phyloP scores from a whole-genome alignment of 2,888 invertebrate species.

The Hirtodrosophila cameraria region DNA sequence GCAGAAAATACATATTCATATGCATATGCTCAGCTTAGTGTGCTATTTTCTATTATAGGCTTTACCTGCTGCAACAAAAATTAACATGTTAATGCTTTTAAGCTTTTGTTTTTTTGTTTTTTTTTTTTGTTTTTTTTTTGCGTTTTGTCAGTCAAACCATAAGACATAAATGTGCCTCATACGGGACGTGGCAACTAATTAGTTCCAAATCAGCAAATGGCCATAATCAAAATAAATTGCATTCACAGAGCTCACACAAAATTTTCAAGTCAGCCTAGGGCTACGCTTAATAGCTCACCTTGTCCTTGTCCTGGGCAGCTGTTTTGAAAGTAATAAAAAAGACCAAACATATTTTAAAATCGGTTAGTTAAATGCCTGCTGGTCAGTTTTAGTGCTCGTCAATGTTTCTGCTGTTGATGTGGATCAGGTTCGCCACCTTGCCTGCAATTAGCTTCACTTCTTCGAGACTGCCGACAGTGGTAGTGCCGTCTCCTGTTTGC shows the following conservation, averaged over 20 bases:
- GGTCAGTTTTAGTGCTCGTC: constrained; percentile 59
- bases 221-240: constrained; percentile 81
- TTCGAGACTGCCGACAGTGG: constrained; percentile 25
- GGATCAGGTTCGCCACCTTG: constrained; percentile 29
- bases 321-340: constrained; percentile 59
- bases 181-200: constrained; percentile 62
- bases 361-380: constrained; percentile 76
- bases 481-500: constrained; percentile 2
- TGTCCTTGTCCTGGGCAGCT: constrained; percentile 40
- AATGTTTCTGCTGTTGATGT: constrained; percentile 21
- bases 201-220: constrained; percentile 81
- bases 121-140: no score
- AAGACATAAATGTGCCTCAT: constrained; percentile 39
- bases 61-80: not conserved
- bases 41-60: constrained; percentile 6
- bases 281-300: constrained; percentile 47
- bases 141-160: constrained; percentile 20
- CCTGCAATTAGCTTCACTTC: constrained; percentile 53
- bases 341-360: constrained; percentile 73
- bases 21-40: no score
- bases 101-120: constrained; percentile 1
- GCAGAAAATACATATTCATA: constrained; percentile 39
- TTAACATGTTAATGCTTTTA: constrained; percentile 68
- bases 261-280: constrained; percentile 34
- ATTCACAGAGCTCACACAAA: constrained; percentile 60